Percentiles rank a stretch among this genome's conserved stretches.
phyloP scores from a whole-genome alignment of 2,888 invertebrate genomes.

The Eristalis tenax region DNA sequence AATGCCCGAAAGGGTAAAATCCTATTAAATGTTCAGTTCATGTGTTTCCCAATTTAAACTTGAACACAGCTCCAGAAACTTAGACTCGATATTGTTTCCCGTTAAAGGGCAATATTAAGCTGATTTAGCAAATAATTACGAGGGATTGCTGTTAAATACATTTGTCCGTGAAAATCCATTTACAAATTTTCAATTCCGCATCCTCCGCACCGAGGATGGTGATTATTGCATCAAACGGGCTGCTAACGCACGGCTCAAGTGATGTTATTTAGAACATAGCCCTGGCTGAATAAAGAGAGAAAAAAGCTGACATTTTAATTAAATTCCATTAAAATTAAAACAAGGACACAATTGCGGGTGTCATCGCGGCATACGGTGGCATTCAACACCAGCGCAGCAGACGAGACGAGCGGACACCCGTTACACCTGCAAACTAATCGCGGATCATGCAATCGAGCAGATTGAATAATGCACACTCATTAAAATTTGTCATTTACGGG shows the following conservation, averaged over 20 bases:
- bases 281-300: not conserved
- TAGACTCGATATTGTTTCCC: not conserved
- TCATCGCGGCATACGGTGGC: not conserved
- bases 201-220: not conserved
- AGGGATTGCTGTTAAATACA: not conserved
- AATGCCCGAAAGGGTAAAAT: not conserved
- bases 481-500: conserved; percentile 22
- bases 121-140: conserved; percentile 27
- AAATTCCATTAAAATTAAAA: not conserved
- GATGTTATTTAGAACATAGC: not conserved
- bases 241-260: not conserved
- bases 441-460: conserved; percentile 15
- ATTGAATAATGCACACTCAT: conserved; percentile 33
- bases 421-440: conserved; percentile 35
- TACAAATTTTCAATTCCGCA: conserved; percentile 1
- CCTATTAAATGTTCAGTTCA: not conserved
- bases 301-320: not conserved
- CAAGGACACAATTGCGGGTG: not conserved
- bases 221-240: not conserved
- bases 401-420: not conserved
- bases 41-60: not conserved
- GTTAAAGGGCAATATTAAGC: not conserved
- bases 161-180: conserved; percentile 14
- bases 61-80: not conserved
- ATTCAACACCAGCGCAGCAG: not conserved